These are phyloP conservation scores for Pelecanus crispus DNA, from an alignment of 2,113 vertebrate species.

Conservation along the genomic window DNA sequence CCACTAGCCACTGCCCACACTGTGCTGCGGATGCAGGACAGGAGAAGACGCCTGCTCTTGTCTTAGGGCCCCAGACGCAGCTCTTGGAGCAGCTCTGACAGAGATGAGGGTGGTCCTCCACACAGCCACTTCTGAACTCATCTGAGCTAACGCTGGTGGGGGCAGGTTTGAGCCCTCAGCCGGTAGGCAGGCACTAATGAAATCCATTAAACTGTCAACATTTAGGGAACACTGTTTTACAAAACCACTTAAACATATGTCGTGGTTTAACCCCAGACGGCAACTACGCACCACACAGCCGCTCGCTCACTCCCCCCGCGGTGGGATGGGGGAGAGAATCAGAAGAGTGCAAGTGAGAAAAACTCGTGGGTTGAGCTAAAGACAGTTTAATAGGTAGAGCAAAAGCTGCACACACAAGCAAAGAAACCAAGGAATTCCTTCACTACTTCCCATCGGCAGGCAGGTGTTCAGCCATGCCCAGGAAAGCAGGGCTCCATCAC, in stretches of 20 bases:
- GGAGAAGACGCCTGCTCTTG: background rate
- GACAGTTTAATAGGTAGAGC: no score
- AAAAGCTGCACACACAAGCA: no score
- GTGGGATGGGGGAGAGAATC: no score
- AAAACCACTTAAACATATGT: conserved; percentile 49
- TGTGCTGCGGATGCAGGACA: background rate
- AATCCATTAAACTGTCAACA: conserved; percentile 66
- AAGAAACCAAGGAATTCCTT: no score
- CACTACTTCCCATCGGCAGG: no score
- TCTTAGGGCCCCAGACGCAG: background rate
- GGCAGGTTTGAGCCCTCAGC: conserved; percentile 22
- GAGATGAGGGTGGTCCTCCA: background rate
- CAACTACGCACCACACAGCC: no score
- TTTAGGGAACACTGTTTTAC: conserved; percentile 58
- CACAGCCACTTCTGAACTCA: background rate
- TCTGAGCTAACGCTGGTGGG: conserved; percentile 20
- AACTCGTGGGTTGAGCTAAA: no score
- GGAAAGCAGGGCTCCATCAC: no score
- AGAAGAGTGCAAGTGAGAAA: no score
- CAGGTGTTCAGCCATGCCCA: no score
- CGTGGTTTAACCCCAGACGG: no score
- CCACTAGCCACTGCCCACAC: background rate
- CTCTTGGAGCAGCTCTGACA: background rate
- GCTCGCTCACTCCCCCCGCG: no score
- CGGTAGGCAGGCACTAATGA: conserved; percentile 25